Percentiles rank a stretch among this genome's conserved stretches.
These are phyloP conservation scores for Caerostris darwini DNA, from an alignment of 1,140 invertebrate species.

Conservation along the genomic window DNA sequence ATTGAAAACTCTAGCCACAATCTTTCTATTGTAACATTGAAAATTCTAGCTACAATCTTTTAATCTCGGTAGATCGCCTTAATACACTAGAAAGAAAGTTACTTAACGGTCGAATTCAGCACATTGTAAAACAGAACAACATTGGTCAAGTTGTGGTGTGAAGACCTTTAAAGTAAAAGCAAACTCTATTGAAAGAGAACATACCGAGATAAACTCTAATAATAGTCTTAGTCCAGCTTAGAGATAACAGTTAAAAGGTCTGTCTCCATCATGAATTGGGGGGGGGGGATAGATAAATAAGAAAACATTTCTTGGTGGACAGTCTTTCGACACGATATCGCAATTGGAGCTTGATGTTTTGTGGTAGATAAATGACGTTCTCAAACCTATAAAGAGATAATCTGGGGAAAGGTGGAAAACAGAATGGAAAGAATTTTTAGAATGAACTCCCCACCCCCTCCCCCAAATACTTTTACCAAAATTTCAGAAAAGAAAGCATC, in stretches of 20 bases:
- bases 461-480: not conserved
- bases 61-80: no score
- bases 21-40: no score
- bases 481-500: not conserved
- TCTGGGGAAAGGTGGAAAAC: slow-evolving; percentile 1
- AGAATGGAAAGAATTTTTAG: not conserved
- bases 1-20: no score
- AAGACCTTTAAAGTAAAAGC: not conserved
- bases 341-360: not conserved
- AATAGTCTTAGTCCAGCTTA: not conserved
- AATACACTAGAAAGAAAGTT: no score
- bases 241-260: slow-evolving; percentile 40
- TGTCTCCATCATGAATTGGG: slow-evolving; percentile 4
- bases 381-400: not conserved
- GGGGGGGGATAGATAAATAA: no score
- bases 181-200: not conserved
- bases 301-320: not conserved
- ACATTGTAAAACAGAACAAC: not conserved
- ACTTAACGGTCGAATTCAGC: not conserved
- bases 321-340: slow-evolving; percentile 24
- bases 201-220: slow-evolving; percentile 2
- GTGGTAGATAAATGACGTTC: slow-evolving; percentile 31
- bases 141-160: not conserved
- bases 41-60: no score
- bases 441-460: not conserved